Percentiles rank a stretch among this genome's conserved stretches.
phyloP scores from a whole-genome alignment of 2,797 vertebrate species.

The Brachymystax lenok region DNA sequence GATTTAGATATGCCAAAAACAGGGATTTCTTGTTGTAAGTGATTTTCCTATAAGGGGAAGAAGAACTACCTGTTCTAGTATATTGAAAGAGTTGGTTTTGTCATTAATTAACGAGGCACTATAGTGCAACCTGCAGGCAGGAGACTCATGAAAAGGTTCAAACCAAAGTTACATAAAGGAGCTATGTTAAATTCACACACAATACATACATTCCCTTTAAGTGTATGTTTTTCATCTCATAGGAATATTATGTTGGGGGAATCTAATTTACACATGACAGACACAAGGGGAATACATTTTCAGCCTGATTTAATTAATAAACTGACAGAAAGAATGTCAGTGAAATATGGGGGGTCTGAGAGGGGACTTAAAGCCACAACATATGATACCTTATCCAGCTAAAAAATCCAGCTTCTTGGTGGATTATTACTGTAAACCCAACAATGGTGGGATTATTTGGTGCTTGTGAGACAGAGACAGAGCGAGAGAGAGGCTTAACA shows the following conservation, averaged over 20 bases:
- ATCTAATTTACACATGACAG: neutral
- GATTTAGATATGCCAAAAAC: conserved; percentile 42
- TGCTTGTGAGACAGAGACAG: neutral
- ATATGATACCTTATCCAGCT: neutral
- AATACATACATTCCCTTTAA: neutral
- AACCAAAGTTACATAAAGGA: neutral
- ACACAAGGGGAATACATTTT: neutral
- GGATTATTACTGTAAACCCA: neutral
- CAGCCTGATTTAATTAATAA: neutral
- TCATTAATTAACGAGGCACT: conserved; percentile 47
- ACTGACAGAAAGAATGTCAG: neutral
- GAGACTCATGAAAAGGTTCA: conserved; percentile 6
- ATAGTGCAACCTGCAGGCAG: conserved; percentile 69
- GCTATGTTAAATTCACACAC: neutral
- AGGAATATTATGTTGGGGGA: neutral
- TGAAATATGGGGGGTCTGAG: neutral
- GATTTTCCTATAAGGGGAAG: neutral
- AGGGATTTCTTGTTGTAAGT: neutral
- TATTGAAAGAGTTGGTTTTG: too few relatives aligned
- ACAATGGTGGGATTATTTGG: neutral
- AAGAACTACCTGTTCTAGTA: neutral
- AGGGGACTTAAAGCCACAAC: neutral
- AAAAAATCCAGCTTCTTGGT: neutral
- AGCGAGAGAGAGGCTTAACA: neutral
- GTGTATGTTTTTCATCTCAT: conserved; percentile 1